phyloP scores from a whole-genome alignment of 2,113 vertebrate species.

The Python bivittatus region DNA sequence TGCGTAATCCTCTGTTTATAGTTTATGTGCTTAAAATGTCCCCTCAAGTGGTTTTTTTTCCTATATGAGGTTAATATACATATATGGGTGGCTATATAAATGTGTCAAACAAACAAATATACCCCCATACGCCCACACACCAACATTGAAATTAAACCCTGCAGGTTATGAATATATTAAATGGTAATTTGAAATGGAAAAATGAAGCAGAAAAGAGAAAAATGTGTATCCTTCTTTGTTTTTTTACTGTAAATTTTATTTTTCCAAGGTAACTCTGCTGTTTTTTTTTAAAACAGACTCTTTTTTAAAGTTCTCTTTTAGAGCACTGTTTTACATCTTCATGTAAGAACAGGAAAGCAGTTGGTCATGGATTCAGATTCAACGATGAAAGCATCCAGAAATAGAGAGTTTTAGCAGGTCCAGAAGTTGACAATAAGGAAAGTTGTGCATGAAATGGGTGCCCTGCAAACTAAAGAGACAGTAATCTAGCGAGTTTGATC shows the following conservation, averaged over 20 bases:
- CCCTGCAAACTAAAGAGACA: background rate
- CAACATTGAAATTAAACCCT: background rate
- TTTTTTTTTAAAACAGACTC: background rate
- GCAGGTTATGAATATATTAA: background rate
- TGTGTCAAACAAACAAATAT: too few species aligned
- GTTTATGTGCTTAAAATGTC: background rate
- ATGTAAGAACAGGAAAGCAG: conserved; percentile 9
- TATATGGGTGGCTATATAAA: too few species aligned
- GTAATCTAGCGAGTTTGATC: conserved; percentile 6
- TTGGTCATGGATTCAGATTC: background rate
- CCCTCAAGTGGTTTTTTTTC: background rate
- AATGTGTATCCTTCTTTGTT: background rate
- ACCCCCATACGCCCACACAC: background rate
- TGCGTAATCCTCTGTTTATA: background rate
- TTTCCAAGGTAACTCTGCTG: background rate
- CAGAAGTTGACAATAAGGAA: conserved; percentile 37
- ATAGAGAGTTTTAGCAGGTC: background rate
- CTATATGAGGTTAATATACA: background rate
- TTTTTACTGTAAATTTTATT: background rate
- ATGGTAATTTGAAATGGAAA: background rate
- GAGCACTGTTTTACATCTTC: background rate
- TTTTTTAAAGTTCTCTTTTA: background rate
- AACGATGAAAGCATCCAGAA: conserved; percentile 32
- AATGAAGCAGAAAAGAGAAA: background rate
- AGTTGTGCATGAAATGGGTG: background rate